Evolutionary conservation across 1,140 invertebrate species (phyloP).

Genomic region (Caenorhabditis tropicalis): DNA sequence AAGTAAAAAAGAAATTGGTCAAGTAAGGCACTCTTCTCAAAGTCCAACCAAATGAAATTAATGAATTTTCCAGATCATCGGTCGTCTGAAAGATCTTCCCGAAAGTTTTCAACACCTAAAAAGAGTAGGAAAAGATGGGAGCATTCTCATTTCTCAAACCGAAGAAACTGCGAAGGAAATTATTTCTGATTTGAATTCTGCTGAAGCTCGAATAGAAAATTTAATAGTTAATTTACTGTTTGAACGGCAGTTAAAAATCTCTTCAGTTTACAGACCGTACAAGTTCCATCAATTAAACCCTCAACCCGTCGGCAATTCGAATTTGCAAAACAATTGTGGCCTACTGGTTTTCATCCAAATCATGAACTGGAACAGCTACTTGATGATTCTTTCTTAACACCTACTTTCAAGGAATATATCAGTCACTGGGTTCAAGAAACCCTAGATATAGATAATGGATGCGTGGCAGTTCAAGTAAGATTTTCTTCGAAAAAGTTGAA

Average conservation of each 20-base stretch:
- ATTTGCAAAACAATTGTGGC: neutral
- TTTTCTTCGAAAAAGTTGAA: too few relatives aligned
- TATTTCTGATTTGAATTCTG: neutral
- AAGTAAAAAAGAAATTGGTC: conserved; percentile 43
- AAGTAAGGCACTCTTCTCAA: neutral
- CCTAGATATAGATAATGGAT: neutral
- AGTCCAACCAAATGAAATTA: neutral
- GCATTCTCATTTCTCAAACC: neutral
- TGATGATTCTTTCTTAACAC: neutral
- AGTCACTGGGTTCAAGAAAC: neutral
- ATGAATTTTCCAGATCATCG: neutral
- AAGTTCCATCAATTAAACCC: neutral
- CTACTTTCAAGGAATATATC: neutral
- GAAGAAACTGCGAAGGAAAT: neutral
- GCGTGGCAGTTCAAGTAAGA: conserved; percentile 13
- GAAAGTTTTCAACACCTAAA: conserved; percentile 6
- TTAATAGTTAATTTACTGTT: neutral
- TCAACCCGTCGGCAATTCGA: neutral
- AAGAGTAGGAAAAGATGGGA: conserved; percentile 9
- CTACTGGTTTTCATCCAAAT: conserved; percentile 12
- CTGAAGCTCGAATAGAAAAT: neutral
- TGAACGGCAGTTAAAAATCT: neutral
- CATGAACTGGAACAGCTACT: neutral
- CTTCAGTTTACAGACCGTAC: neutral
- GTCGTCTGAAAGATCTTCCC: neutral